phyloP scores from a whole-genome alignment of 2,113 vertebrate genomes.

The Pelvicachromis taeniatus region DNA sequence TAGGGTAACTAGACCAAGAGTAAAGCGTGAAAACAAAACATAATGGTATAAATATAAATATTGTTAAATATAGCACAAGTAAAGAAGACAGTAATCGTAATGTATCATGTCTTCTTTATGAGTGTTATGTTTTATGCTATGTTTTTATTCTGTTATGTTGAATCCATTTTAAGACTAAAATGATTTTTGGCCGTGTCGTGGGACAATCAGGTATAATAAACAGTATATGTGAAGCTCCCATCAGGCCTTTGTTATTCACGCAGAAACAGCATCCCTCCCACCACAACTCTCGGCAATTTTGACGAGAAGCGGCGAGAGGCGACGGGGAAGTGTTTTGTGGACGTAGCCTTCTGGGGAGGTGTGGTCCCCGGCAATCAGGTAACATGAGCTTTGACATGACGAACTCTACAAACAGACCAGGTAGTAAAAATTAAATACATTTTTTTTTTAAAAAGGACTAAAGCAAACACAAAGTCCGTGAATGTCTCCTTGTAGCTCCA shows the following conservation, averaged over 20 bases:
- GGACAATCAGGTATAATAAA: not conserved
- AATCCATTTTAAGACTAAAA: not conserved
- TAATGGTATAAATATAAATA: no score
- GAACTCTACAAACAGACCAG: not conserved
- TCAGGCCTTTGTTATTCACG: not conserved
- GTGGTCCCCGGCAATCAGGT: constrained; percentile 81
- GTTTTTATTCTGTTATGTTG: no score
- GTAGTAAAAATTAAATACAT: not conserved
- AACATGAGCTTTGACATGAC: not conserved
- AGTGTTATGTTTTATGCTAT: not conserved
- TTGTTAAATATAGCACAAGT: not conserved
- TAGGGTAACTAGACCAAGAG: not conserved
- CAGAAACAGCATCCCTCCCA: constrained; percentile 79
- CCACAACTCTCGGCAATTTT: constrained; percentile 74
- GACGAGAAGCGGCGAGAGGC: constrained; percentile 67
- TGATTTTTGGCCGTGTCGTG: not conserved
- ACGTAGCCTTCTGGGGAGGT: constrained; percentile 82
- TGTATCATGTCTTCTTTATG: not conserved
- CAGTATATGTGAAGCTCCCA: not conserved
- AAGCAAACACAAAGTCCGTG: not conserved
- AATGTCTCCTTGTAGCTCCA: constrained; percentile 59
- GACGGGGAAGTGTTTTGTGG: constrained; percentile 75
- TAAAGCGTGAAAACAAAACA: not conserved
- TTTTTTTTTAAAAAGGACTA: not conserved
- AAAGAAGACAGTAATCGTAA: not conserved